phyloP scores from a whole-genome alignment of 2,888 invertebrate species.

The Falcaria lacertinaria region DNA sequence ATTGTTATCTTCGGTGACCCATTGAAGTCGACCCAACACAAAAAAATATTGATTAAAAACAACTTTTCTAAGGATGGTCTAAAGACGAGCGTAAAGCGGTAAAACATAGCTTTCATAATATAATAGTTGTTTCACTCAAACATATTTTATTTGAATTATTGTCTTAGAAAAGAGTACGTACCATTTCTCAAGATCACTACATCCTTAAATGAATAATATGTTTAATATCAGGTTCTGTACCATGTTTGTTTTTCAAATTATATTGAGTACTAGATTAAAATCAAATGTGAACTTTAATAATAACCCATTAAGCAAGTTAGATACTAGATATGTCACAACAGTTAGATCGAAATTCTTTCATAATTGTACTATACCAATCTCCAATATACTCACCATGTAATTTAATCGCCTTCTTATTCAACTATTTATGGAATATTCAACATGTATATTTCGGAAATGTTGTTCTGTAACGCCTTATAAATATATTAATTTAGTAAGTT shows the following conservation, averaged over 20 bases:
- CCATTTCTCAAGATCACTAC: too few relatives aligned
- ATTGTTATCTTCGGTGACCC: conserved; percentile 14
- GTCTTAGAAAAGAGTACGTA: too few relatives aligned
- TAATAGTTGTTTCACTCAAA: too few relatives aligned
- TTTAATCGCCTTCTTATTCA: not conserved
- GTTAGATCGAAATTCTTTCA: not conserved
- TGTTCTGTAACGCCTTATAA: not conserved
- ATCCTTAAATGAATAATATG: too few relatives aligned
- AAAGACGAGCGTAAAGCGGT: not conserved
- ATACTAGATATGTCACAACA: not conserved
- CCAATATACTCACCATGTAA: not conserved
- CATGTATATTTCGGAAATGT: not conserved
- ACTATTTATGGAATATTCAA: not conserved
- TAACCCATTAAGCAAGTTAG: too few relatives aligned
- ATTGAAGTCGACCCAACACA: conserved; percentile 5
- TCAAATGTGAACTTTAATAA: too few relatives aligned
- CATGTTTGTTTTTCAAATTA: too few relatives aligned
- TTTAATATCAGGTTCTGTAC: too few relatives aligned
- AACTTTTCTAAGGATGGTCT: conserved; percentile 3
- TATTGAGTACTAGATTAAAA: too few relatives aligned
- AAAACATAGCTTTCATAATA: too few relatives aligned
- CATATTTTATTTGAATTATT: too few relatives aligned
- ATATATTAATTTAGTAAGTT: too few relatives aligned
- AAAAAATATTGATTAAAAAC: conserved; percentile 17
- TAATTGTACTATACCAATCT: not conserved